Evolutionary conservation across 2,888 invertebrate genomes (phyloP).

Genomic region (Arge pagana): DNA sequence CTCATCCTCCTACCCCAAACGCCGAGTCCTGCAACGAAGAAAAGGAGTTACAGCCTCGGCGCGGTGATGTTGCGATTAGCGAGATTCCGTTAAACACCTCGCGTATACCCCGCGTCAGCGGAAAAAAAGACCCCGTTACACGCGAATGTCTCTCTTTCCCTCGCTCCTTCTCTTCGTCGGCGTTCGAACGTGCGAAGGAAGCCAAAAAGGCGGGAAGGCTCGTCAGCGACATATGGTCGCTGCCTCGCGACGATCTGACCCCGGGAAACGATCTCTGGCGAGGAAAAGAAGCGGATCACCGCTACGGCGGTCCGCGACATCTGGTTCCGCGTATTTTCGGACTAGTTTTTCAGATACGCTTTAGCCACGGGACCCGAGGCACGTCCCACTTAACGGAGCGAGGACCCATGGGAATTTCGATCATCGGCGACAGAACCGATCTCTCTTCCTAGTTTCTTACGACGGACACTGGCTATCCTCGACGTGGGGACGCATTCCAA

Average conservation of each 20-base stretch:
- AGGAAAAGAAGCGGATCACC: conserved; percentile 18
- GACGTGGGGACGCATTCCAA: no score
- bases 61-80: conserved; percentile 9
- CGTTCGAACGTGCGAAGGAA: no score
- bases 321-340: conserved; percentile 49
- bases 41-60: conserved; percentile 1
- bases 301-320: no score
- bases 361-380: conserved; percentile 3
- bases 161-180: no score
- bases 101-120: conserved; percentile 19
- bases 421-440: background rate
- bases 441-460: conserved; percentile 2
- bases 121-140: no score
- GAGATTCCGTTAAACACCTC: background rate
- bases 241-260: no score
- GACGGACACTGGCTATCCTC: background rate
- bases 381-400: conserved; percentile 1
- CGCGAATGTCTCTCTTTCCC: no score
- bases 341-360: conserved; percentile 44
- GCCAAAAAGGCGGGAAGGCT: conserved; percentile 14
- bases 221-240: conserved; percentile 42
- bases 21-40: conserved; percentile 39
- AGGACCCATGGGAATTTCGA: background rate
- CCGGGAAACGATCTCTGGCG: conserved; percentile 22
- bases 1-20: conserved; percentile 79